Evolutionary conservation across 2,888 invertebrate genomes (phyloP), one percentile per base, ranked within the genome.

Genomic region (Tolmerus cingulatus): DNA sequence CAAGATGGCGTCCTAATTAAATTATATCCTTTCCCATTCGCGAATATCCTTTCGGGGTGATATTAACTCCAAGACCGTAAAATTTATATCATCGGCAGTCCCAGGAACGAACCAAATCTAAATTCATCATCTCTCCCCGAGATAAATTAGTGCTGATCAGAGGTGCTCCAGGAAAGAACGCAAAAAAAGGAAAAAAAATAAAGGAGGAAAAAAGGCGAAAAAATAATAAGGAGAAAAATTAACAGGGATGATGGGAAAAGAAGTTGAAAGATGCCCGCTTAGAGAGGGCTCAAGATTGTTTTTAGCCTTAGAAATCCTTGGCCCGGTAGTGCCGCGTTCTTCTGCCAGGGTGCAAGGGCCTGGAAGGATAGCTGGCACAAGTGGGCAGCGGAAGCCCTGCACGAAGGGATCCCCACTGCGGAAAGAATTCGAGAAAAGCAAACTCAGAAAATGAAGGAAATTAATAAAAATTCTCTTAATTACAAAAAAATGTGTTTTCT

Each of bases 401-500:
- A 55, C 66, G 34, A 14, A 76, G 37, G 46, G 85, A 85, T 27
- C 66, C 66, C 66, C 66, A 74, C 27, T 12, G 85, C 34, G 85
- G 85, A 85, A 85, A 57, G 85, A 85, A 74, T 85, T 74, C 74
- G 74, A 74, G 74, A 85, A 85, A 85, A 74, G 85, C 85, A 74
- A 74, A 85, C 43, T 74, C 66, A 85, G 74, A 85, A 85, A 85
- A 85, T 85, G 85, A 85, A 85, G 85, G 85, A 85, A 85, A 85
- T 85, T 85, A 85, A 85, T 85, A 85, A 85, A 85, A 85, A 85
- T 85, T 85, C 85, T 85, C 85, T 85, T 85, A 85, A 85, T 85
- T 85, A 86, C 86, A 86, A 86, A 86, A 86, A 86, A 86, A 86
- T 86, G 86, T 86, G 86, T 86, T 86, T 86, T 77, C 86, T 77